Percentiles rank a stretch among this genome's conserved stretches.
These are phyloP conservation scores for Neolamprologus cancellatus DNA, from an alignment of 2,113 vertebrate genomes.

Conservation along the genomic window DNA sequence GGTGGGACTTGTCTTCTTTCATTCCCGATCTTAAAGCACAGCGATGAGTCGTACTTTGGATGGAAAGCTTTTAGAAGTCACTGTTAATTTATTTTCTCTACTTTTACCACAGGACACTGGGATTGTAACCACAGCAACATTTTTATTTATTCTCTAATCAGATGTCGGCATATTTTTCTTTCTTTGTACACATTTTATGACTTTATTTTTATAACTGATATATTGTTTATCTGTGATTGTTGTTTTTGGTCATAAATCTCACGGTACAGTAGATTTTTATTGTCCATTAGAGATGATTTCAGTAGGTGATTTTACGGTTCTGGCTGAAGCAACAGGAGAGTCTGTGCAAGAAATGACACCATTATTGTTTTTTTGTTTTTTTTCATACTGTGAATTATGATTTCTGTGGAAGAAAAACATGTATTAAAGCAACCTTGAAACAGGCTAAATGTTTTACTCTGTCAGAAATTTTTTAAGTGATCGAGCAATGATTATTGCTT, in stretches of 20 bases:
- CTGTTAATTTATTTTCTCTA: conserved; percentile 64
- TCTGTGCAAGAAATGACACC: background rate
- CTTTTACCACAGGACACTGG: conserved; percentile 56
- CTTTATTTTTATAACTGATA: conserved; percentile 40
- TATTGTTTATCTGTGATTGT: conserved; percentile 18
- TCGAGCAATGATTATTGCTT: conserved; percentile 65
- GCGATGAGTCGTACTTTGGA: conserved; percentile 29
- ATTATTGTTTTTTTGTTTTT: background rate
- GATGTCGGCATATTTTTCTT: conserved; percentile 28
- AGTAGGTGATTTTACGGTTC: conserved; percentile 3
- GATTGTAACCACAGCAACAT: conserved; percentile 56
- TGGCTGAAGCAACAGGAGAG: background rate
- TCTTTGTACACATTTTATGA: conserved; percentile 33
- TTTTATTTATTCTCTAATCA: conserved; percentile 68
- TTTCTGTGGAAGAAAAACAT: conserved; percentile 20
- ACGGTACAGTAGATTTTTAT: conserved; percentile 11
- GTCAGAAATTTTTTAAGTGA: conserved; percentile 31
- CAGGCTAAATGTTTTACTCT: conserved; percentile 37
- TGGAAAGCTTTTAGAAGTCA: conserved; percentile 29
- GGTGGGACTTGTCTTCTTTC: background rate
- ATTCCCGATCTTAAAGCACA: background rate
- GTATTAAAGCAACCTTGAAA: conserved; percentile 39
- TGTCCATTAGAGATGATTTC: conserved; percentile 18
- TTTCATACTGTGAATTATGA: conserved; percentile 72
- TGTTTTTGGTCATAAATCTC: conserved; percentile 22